A percentile compares a stretch with the other conserved stretches of the same genome.
Evolutionary conservation across 2,888 invertebrate species (phyloP).

Genomic region (Drosophila kuntzei): DNA sequence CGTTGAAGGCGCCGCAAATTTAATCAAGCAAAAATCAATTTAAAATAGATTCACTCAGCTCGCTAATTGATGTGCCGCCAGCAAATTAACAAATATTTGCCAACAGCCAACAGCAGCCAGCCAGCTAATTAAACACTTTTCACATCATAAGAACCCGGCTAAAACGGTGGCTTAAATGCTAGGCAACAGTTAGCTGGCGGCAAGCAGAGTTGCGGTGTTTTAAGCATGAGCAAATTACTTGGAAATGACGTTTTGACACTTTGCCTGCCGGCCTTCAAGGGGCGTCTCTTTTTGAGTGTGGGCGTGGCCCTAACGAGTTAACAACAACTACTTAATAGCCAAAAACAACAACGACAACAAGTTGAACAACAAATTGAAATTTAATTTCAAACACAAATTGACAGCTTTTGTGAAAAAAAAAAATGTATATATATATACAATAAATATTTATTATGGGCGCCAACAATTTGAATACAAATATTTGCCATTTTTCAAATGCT

Average conservation of each 20-base stretch:
- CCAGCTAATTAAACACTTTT: slow-evolving; percentile 66
- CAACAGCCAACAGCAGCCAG: slow-evolving; percentile 47
- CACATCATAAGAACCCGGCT: slow-evolving; percentile 40
- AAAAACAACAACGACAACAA: slow-evolving; percentile 3
- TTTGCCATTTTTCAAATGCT: slow-evolving; percentile 24
- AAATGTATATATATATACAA: slow-evolving; percentile 14
- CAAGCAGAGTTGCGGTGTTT: slow-evolving; percentile 22
- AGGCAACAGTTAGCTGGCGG: slow-evolving; percentile 6
- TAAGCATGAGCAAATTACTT: slow-evolving; percentile 71
- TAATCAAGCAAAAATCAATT: slow-evolving; percentile 80
- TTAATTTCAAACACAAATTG: slow-evolving; percentile 62
- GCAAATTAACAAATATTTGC: slow-evolving; percentile 76
- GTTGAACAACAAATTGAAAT: slow-evolving; percentile 13
- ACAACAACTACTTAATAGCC: slow-evolving; percentile 24
- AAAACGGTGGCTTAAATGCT: slow-evolving; percentile 26
- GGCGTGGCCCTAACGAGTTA: slow-evolving; percentile 23
- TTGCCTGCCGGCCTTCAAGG: slow-evolving; percentile 52
- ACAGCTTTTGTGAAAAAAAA: slow-evolving; percentile 50
- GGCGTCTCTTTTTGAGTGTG: slow-evolving; percentile 1
- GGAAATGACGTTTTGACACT: slow-evolving; percentile 74
- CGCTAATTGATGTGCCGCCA: slow-evolving; percentile 72
- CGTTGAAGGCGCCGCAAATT: slow-evolving; percentile 55
- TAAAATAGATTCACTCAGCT: slow-evolving; percentile 74
- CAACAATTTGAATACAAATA: slow-evolving; percentile 57
- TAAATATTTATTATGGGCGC: slow-evolving; percentile 35